A percentile compares a stretch with the other conserved stretches of the same genome.
Conservation (phyloP, 1,140 invertebrate species). For the Atta cephalotes region DNA sequence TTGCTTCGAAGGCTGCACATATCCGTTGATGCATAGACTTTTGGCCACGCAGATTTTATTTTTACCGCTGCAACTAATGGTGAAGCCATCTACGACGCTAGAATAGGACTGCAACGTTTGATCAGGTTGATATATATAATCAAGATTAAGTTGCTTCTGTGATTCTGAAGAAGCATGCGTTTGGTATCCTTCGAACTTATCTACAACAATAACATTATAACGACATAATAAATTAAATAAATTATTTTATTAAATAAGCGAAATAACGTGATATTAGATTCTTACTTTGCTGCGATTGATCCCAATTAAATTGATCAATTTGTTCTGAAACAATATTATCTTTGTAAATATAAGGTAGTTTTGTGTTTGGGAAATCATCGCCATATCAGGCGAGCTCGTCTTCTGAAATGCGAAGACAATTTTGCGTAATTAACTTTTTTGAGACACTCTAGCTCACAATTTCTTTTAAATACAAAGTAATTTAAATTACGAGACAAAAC, state of each 20-base stretch:
- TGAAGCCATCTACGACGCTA: constrained; percentile 35
- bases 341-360: background rate
- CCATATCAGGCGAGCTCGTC: constrained; percentile 14
- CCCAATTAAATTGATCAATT: constrained; percentile 29
- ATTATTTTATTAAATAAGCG: too few species aligned
- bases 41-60: constrained; percentile 60
- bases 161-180: background rate
- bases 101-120: constrained; percentile 16
- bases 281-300: constrained; percentile 47
- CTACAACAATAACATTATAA: background rate
- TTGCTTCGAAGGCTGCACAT: constrained; percentile 35
- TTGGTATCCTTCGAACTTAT: constrained; percentile 23
- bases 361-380: constrained; percentile 8
- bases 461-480: too few species aligned
- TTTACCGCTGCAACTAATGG: constrained; percentile 60
- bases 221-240: background rate
- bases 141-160: constrained; percentile 27
- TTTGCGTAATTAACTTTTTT: background rate
- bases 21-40: constrained; percentile 61
- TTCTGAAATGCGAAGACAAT: constrained; percentile 7
- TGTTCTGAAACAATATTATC: constrained; percentile 16
- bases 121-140: constrained; percentile 37
- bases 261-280: background rate
- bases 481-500: background rate
- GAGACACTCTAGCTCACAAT: background rate